Conservation (phyloP, 1,140 invertebrate genomes). For the Lysiphlebus fabarum region DNA sequence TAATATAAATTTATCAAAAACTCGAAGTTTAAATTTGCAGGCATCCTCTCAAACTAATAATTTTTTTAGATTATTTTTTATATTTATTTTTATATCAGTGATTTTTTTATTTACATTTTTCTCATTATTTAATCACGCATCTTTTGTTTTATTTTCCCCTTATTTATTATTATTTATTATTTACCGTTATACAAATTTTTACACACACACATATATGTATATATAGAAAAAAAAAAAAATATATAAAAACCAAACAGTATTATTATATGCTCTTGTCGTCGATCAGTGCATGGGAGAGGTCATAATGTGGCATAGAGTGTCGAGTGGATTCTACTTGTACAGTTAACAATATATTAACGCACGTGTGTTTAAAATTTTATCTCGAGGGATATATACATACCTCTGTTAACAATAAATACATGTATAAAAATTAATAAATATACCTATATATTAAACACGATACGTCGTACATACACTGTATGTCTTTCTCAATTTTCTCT, state of each 20-base stretch:
- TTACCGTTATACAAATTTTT: constrained; percentile 16
- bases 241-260: constrained; percentile 36
- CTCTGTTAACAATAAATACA: background rate
- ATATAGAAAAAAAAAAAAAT: constrained; percentile 37
- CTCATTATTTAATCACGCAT: no score
- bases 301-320: background rate
- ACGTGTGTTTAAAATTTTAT: constrained; percentile 41
- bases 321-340: background rate
- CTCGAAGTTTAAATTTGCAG: background rate
- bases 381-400: no score
- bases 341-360: constrained; percentile 31
- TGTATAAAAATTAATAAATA: background rate
- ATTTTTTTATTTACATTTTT: no score
- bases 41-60: constrained; percentile 13
- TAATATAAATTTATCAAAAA: constrained; percentile 22
- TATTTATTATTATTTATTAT: constrained; percentile 9
- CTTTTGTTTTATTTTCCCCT: constrained; percentile 21
- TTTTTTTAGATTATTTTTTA: no score
- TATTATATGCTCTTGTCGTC: constrained; percentile 25
- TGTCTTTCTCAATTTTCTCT: constrained; percentile 18
- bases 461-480: constrained; percentile 4
- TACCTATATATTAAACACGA: background rate
- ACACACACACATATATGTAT: no score
- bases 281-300: background rate
- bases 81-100: no score